Conservation (phyloP, 2,113 vertebrate genomes). For the Taxidea taxus region DNA sequence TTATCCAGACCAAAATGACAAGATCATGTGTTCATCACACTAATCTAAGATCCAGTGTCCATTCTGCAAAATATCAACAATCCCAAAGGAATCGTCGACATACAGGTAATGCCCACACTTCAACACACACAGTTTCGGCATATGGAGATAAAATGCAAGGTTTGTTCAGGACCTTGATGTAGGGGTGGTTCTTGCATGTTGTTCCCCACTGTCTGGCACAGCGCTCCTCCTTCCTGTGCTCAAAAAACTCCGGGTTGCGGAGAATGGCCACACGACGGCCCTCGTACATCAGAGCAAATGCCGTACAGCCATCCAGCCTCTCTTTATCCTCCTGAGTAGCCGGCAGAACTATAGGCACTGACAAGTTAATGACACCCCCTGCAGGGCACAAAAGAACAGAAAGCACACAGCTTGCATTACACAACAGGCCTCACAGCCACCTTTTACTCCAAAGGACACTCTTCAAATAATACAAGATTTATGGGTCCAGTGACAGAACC, state of each 20-base stretch:
- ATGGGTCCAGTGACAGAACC: too few relatives aligned
- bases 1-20: not conserved
- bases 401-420: not conserved
- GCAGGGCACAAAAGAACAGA: not conserved
- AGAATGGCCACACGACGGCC: conserved; percentile 93
- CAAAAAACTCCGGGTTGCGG: conserved; percentile 96
- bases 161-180: conserved; percentile 91
- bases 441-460: not conserved
- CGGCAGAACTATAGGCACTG: conserved; percentile 95
- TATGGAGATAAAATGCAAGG: not conserved
- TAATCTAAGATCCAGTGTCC: not conserved
- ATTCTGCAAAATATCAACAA: not conserved
- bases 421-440: not conserved
- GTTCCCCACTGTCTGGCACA: conserved; percentile 98
- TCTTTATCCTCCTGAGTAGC: conserved; percentile 92
- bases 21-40: not conserved
- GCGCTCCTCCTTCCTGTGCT: conserved; percentile 97
- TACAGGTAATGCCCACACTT: not conserved
- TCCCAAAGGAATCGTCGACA: not conserved
- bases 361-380: conserved; percentile 98
- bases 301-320: conserved; percentile 91
- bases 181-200: conserved; percentile 95
- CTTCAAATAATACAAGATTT: not conserved
- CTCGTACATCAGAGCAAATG: conserved; percentile 89
- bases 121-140: not conserved